Base-by-base conservation (phyloP, 2,113 vertebrate genomes). In the Tragelaphus buxtoni region DNA sequence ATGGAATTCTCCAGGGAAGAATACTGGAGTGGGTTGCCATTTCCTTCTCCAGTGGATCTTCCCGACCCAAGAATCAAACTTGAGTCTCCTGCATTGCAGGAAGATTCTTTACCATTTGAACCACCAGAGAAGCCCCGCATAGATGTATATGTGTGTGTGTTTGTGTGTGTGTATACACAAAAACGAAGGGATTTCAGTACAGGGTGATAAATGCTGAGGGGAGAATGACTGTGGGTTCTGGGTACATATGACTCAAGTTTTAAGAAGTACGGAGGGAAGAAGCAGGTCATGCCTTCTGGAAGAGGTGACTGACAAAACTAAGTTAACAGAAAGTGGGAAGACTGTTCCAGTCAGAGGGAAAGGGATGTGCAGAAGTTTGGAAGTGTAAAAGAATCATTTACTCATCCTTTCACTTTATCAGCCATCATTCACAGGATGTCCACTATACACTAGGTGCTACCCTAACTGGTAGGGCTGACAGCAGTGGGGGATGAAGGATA, bases 401-500 rank as follows among this genome's bases (percentile, higher is more conserved):
- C 32, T 63, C 51, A 56, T 10, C 14, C 22, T 9, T 53, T 88
- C 35, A n/a, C 35, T 55, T 60, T 76, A 11, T 58, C 18, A 58
- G 20, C 76, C 42, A 2, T 26, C 60, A 17, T 11, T 56, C 69
- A 16, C 8, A 1, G 69, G 91, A 61, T 16, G 30, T 14, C 47
- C 63, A 12, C 80, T 83, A 9, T 4, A 45, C 7, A 7, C 60
- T 6, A 55, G 51, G n/a, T 9, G 35, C 30, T 3, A 8, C 7
- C 7, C 32, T 17, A 42, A 9, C 30, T 6, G 20, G 16, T 5
- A 35, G 28, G 56, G 26, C 49, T 24, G 30, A 74, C 35, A 26
- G 69, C 1, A n/a, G 42, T 13, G 1, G 11, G 5, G 3, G 1
- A 0, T 4, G 35, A 74, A 9, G 1, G 11, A 28, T 22, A 8